Conservation (phyloP, 2,113 vertebrate species). For the Oxygymnocypris stewartii region DNA sequence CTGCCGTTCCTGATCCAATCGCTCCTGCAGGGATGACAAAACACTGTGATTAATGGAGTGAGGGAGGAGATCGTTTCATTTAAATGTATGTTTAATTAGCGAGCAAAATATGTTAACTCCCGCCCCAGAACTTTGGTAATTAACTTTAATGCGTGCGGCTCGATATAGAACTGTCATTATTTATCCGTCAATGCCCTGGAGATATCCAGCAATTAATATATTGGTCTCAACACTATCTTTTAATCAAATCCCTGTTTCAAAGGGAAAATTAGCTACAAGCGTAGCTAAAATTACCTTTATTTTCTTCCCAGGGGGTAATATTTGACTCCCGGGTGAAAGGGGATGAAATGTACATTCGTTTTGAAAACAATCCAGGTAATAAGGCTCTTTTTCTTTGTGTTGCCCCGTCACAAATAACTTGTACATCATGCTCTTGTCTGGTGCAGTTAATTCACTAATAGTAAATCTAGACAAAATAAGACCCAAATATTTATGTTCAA, state of each 20-base stretch:
- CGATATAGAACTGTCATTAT: conserved; percentile 52
- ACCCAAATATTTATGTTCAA: background rate
- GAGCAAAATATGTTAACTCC: conserved; percentile 60
- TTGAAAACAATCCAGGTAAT: conserved; percentile 10
- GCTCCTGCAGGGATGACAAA: conserved; percentile 65
- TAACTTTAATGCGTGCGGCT: conserved; percentile 56
- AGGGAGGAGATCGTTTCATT: conserved; percentile 58
- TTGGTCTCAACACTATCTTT: conserved; percentile 23
- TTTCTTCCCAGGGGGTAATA: conserved; percentile 9
- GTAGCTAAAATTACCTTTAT: conserved; percentile 29
- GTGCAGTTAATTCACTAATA: background rate
- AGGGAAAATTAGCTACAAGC: background rate
- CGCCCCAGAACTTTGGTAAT: conserved; percentile 47
- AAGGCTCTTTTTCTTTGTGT: conserved; percentile 5
- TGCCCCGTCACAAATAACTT: background rate
- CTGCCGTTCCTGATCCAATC: conserved; percentile 50
- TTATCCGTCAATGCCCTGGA: conserved; percentile 51
- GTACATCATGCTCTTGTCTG: background rate
- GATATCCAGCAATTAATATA: conserved; percentile 47
- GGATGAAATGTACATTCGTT: background rate
- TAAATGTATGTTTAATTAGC: conserved; percentile 65
- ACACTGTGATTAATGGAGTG: conserved; percentile 61
- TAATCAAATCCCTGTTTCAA: conserved; percentile 20
- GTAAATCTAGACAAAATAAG: conserved; percentile 24
- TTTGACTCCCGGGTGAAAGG: background rate